Evolutionary conservation across 1,140 invertebrate species (phyloP).

Genomic region (Chrysopa pallens): DNA sequence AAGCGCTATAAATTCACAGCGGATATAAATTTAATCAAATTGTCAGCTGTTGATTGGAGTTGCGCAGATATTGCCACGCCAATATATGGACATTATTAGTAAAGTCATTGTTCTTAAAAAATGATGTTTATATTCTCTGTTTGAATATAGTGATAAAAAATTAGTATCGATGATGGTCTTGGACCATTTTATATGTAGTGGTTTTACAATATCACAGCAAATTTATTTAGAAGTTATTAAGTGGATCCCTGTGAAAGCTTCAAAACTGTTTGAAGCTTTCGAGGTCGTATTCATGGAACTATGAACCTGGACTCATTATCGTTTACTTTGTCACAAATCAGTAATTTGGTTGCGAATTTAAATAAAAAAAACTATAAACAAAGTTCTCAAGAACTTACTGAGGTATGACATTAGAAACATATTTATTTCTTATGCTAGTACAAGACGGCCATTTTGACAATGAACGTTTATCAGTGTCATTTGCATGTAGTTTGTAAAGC

Average conservation of each 20-base stretch:
- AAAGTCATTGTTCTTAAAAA: not conserved
- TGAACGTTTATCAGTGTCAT: too few relatives aligned
- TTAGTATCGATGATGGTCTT: conserved; percentile 40
- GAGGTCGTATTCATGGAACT: conserved; percentile 79
- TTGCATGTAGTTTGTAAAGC: too few relatives aligned
- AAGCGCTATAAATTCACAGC: too few relatives aligned
- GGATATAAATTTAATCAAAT: not conserved
- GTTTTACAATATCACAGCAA: conserved; percentile 33
- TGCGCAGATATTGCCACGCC: not conserved
- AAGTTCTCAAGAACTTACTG: conserved; percentile 56
- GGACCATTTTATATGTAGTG: conserved; percentile 40
- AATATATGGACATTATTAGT: not conserved
- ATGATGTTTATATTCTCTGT: not conserved
- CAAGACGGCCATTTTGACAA: too few relatives aligned
- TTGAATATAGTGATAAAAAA: not conserved
- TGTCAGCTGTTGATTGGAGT: not conserved
- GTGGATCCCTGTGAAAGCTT: conserved; percentile 59
- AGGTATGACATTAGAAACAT: too few relatives aligned
- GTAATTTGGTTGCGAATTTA: conserved; percentile 88
- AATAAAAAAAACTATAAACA: conserved; percentile 89
- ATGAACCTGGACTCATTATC: conserved; percentile 97
- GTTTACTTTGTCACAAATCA: conserved; percentile 94
- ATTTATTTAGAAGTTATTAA: conserved; percentile 34
- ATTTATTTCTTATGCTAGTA: too few relatives aligned
- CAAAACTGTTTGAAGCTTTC: conserved; percentile 69